Evolutionary conservation across 2,888 invertebrate genomes (phyloP).

Genomic region (Drosophila tanythrix): DNA sequence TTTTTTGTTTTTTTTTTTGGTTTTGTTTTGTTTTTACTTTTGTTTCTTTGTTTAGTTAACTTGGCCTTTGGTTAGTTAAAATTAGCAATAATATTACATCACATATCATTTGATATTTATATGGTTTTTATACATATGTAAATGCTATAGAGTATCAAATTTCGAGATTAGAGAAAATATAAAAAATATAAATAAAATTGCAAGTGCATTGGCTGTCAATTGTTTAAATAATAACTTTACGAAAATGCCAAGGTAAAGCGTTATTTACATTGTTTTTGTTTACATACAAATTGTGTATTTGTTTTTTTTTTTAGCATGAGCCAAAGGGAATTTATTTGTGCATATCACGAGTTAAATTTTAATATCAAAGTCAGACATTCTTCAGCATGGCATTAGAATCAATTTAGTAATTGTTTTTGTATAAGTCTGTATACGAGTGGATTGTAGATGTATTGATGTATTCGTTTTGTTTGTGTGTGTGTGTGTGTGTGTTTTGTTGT

Average conservation of each 20-base stretch:
- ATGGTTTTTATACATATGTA: slow-evolving; percentile 69
- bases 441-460: background rate
- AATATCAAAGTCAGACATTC: slow-evolving; percentile 49
- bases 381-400: slow-evolving; percentile 61
- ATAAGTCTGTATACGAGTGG: slow-evolving; percentile 14
- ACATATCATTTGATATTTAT: slow-evolving; percentile 66
- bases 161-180: slow-evolving; percentile 53
- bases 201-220: slow-evolving; percentile 74
- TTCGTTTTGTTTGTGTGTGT: background rate
- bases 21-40: slow-evolving; percentile 54
- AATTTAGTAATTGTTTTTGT: slow-evolving; percentile 57
- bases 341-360: slow-evolving; percentile 47
- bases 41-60: slow-evolving; percentile 83
- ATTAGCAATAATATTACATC: slow-evolving; percentile 82
- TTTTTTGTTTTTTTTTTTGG: slow-evolving; percentile 28
- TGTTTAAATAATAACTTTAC: slow-evolving; percentile 28
- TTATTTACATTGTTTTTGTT: slow-evolving; percentile 65
- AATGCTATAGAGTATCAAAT: slow-evolving; percentile 68
- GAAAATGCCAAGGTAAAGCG: slow-evolving; percentile 68
- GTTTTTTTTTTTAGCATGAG: slow-evolving; percentile 24
- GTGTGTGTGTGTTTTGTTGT: slow-evolving; percentile 13
- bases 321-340: slow-evolving; percentile 51
- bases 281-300: slow-evolving; percentile 20
- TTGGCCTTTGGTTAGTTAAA: slow-evolving; percentile 86
- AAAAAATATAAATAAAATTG: slow-evolving; percentile 64